Base-by-base conservation (phyloP, 2,797 vertebrate genomes). In the Discoglossus pictus region DNA sequence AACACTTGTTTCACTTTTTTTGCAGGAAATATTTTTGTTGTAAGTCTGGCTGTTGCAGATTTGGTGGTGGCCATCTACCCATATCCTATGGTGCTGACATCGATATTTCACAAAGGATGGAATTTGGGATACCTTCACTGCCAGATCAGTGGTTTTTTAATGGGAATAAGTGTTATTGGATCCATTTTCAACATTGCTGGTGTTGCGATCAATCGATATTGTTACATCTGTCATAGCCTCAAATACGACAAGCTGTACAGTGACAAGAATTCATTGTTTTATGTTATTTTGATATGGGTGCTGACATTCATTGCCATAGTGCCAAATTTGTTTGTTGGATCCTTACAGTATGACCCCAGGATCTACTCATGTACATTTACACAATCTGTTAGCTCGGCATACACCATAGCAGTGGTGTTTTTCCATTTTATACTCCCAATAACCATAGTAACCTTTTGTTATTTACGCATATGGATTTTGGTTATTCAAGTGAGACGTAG, bases 111-210 rank as follows among this genome's bases (percentile, higher is more conserved):
- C 82, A 89, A 94, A 2, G 95, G 95, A 72, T 99, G 97, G 97
- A 93, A 87, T 76, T 84, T 95, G 80, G 95, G 97, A 43, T 90
- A 92, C 18, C 78, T 91, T 43, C 96, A 98, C 80, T 99, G 97
- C 84, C 96, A 99, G 79, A 86, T 96, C 77, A 99, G 97, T 9
- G 96, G 90, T 63, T 98, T 98, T 86, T 80, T 99, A 55, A 97
- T 97, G 94, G 97, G 97, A 20, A 72, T 99, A 77, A 98, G 96
- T 25, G 95, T 98, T 76, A 93, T 98, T 21, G 93, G 95, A 84
- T 98, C 96, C 6, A 91, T 99, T 78, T 98, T 99, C 84, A 99
- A 93, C 81, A 98, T 99, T 82, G 93, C 96, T 0, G 96, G 93
- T 74, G 98, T 99, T 9, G 97, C 97, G 75, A 84, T 99, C 73